Percentiles rank a stretch among this genome's conserved stretches.
Conservation (phyloP, 2,797 vertebrate genomes). For the Buphagus erythrorhynchus region DNA sequence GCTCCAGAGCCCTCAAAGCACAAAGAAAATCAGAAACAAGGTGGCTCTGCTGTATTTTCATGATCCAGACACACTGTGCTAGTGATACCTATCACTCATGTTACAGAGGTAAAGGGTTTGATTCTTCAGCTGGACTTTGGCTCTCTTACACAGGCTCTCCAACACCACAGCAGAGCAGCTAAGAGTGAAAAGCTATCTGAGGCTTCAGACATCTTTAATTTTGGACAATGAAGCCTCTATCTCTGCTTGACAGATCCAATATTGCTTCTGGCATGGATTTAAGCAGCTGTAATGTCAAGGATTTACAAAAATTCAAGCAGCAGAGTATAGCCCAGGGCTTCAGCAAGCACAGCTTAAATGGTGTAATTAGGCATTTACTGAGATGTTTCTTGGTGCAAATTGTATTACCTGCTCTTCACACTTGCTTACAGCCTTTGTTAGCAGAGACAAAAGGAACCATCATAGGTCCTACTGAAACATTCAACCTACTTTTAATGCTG, state of each 20-base stretch:
- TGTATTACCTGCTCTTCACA: conserved; percentile 12
- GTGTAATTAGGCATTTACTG: conserved; percentile 11
- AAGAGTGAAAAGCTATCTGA: not conserved
- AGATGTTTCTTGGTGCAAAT: conserved; percentile 24
- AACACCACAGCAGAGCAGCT: not conserved
- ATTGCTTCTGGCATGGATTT: conserved; percentile 5
- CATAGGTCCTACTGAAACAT: not conserved
- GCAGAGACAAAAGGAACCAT: not conserved
- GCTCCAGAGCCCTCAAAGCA: not conserved
- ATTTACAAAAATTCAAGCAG: conserved; percentile 18
- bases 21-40: not conserved
- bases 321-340: not conserved
- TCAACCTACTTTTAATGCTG: not conserved
- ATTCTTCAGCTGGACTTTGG: not conserved
- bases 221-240: not conserved
- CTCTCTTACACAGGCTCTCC: not conserved
- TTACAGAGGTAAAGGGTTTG: not conserved
- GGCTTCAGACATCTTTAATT: not conserved
- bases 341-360: not conserved
- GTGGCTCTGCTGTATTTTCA: not conserved
- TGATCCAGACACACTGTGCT: not conserved
- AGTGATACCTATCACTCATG: accelerated
- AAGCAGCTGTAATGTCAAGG: not conserved
- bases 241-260: not conserved
- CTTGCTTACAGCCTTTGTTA: not conserved